Evolutionary conservation across 1,140 invertebrate genomes (phyloP), one percentile per base, ranked within the genome.

Genomic region (Camponotus vicinus): DNA sequence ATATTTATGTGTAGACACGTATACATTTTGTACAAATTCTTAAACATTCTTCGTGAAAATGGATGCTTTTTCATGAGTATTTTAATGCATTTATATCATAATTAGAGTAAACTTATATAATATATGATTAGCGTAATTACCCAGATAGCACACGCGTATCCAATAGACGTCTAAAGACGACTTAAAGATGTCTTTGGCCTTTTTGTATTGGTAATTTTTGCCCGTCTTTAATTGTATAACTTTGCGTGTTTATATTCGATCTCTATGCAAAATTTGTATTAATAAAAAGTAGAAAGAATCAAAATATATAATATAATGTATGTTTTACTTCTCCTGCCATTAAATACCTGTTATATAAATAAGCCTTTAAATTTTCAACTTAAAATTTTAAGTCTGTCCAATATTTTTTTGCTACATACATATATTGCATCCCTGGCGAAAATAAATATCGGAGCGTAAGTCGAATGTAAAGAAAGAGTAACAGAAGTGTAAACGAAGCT

Each of bases 231-330:
- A 69, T 15, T 55, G 21, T 57, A 21, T 27, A 64, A 18, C 27
- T 32, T 66, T 6, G 42, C 34, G 61, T 75, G 83, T 88, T 88
- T 86, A 70, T 83, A 88, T 79, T 49, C 55, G 88, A 89, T 85
- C 70, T 76, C 86, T 85, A 18, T 21, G 61, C 45, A 18, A 88
- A 80, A 86, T 61, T 78, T 21, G 45, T 82, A 88, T 70, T 63
- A 88, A 90, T 90, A 76, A 88, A 90, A 52, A 7, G 7, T 37
- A 8, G 37, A 55, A 69, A 69, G 13, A 69, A 57, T 18, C 13
- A 1, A 52, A 15, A 52, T 52, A 18, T 52, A 40, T 13, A 49
- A 18, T 52, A 40, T 13, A 49, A 49, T 13, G 11, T 45, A n/a
- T 69, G 40, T 57, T 6, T 79, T 67, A 67, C 0, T 13, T 55